Conservation (phyloP, 2,888 invertebrate species). For the Timema podura region DNA sequence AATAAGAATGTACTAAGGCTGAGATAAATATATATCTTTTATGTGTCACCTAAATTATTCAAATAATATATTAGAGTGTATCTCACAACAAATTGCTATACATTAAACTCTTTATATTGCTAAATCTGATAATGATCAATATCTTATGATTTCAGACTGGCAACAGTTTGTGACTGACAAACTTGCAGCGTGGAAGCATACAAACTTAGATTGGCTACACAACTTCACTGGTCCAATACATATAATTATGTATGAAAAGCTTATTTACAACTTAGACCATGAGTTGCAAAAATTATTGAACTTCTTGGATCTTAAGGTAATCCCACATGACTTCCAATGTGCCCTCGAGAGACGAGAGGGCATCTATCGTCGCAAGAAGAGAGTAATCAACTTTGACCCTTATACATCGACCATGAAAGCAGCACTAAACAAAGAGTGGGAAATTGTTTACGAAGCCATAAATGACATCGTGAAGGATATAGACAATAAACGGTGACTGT, state of each 20-base stretch:
- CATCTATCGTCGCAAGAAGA: constrained; percentile 66
- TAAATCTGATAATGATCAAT: background rate
- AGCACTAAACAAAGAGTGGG: constrained; percentile 48
- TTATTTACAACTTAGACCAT: constrained; percentile 56
- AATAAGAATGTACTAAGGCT: background rate
- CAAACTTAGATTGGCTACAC: constrained; percentile 66
- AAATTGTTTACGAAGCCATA: constrained; percentile 51
- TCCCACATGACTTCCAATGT: constrained; percentile 50
- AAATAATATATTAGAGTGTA: background rate
- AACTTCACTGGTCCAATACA: constrained; percentile 64
- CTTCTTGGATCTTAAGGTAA: constrained; percentile 53
- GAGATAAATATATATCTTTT: background rate
- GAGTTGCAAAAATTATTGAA: constrained; percentile 56
- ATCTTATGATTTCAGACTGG: constrained; percentile 56
- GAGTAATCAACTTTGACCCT: constrained; percentile 56
- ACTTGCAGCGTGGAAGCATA: constrained; percentile 62
- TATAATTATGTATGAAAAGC: constrained; percentile 65
- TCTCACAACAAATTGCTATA: too few species aligned
- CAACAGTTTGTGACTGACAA: constrained; percentile 63
- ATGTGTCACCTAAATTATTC: background rate
- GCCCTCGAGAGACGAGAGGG: constrained; percentile 61
- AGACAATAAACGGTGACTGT: too few species aligned
- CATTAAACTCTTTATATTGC: background rate
- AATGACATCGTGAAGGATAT: background rate
- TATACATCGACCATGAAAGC: constrained; percentile 60